phyloP scores from a whole-genome alignment of 2,888 invertebrate genomes.

The Seira musarum region DNA sequence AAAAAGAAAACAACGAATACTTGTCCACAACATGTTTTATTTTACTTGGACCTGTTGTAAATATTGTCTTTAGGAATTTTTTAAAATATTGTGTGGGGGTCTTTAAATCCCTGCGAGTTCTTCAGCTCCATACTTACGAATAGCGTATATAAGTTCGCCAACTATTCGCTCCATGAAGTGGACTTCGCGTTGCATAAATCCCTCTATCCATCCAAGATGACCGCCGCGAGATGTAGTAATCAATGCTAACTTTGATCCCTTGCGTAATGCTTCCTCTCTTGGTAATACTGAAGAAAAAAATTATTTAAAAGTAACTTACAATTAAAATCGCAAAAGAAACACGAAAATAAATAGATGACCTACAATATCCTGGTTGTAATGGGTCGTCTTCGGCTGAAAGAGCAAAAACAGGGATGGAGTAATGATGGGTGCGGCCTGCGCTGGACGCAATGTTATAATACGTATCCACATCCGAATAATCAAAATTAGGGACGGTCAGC shows the following conservation, averaged over 20 bases:
- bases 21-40: no score
- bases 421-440: slow-evolving; percentile 81
- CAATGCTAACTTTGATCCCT: slow-evolving; percentile 80
- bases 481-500: slow-evolving; percentile 88
- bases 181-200: slow-evolving; percentile 70
- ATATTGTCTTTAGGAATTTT: no score
- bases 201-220: slow-evolving; percentile 87
- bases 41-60: no score
- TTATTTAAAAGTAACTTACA: background rate
- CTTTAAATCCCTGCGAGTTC: slow-evolving; percentile 23
- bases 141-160: slow-evolving; percentile 40
- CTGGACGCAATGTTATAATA: slow-evolving; percentile 85
- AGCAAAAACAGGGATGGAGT: slow-evolving; percentile 84
- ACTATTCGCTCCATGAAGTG: slow-evolving; percentile 61
- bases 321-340: background rate
- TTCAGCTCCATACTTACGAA: slow-evolving; percentile 31
- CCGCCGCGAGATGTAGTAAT: slow-evolving; percentile 83
- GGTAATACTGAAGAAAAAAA: slow-evolving; percentile 75
- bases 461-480: slow-evolving; percentile 83
- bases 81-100: no score
- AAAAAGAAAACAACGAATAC: no score
- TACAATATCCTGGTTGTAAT: slow-evolving; percentile 85
- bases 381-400: slow-evolving; percentile 92
- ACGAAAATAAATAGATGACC: slow-evolving; percentile 27
- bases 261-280: slow-evolving; percentile 76